phyloP scores from a whole-genome alignment of 2,888 invertebrate species.

The Agriopis leucophaearia region DNA sequence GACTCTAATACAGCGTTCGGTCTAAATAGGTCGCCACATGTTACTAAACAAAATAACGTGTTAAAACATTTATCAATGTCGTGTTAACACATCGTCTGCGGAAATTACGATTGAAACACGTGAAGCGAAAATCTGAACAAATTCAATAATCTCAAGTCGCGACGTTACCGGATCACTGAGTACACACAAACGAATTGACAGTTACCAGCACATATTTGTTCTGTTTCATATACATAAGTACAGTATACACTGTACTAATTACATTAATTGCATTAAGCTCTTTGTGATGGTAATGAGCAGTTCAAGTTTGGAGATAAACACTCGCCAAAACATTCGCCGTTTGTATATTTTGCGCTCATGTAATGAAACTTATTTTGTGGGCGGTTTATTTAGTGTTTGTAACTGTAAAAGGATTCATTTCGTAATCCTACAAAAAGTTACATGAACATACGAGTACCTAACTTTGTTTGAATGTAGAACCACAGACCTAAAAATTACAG shows the following conservation, averaged over 20 bases:
- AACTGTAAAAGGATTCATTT: background rate
- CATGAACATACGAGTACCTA: too few species aligned
- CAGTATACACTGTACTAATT: slow-evolving; percentile 12
- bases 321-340: slow-evolving; percentile 5
- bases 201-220: slow-evolving; percentile 10
- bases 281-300: slow-evolving; percentile 28
- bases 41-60: slow-evolving; percentile 22
- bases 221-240: slow-evolving; percentile 5
- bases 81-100: slow-evolving; percentile 29
- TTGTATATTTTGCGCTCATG: slow-evolving; percentile 1
- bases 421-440: background rate
- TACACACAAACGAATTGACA: background rate
- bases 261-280: slow-evolving; percentile 25
- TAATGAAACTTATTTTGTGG: background rate
- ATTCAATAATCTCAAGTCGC: slow-evolving; percentile 22
- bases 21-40: background rate
- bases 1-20: background rate
- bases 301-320: slow-evolving; percentile 9
- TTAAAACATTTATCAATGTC: slow-evolving; percentile 24
- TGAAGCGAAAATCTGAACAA: slow-evolving; percentile 31
- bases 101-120: slow-evolving; percentile 35
- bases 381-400: background rate
- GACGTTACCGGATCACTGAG: slow-evolving; percentile 8
- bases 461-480: too few species aligned
- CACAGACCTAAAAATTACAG: too few species aligned